Conservation (phyloP, 2,797 vertebrate genomes). For the Eurystomus glaucurus region DNA sequence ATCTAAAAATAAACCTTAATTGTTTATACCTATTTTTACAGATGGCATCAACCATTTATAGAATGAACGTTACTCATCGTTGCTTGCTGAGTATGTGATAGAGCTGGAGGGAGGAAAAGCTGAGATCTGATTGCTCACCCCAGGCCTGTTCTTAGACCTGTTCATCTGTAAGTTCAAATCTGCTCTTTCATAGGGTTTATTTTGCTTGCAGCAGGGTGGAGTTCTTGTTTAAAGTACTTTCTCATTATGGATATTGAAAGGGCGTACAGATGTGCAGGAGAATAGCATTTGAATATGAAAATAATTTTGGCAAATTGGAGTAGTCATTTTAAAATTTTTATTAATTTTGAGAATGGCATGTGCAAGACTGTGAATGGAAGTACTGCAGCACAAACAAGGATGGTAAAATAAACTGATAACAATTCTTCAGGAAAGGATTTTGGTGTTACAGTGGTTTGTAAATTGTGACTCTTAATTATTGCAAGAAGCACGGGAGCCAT, state of each 20-base stretch:
- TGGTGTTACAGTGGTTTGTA: neutral
- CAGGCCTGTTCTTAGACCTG: neutral
- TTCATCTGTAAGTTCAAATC: neutral
- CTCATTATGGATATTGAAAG: neutral
- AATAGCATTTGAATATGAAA: neutral
- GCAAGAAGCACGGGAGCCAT: neutral
- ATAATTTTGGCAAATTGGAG: neutral
- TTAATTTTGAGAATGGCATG: neutral
- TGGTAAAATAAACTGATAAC: neutral
- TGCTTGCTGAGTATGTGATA: neutral
- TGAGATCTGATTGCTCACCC: neutral
- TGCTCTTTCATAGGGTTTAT: neutral
- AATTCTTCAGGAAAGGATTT: neutral
- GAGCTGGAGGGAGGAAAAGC: neutral
- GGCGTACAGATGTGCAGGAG: neutral
- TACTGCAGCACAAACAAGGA: neutral
- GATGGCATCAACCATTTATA: neutral
- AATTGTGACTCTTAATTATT: neutral
- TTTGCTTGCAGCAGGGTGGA: neutral
- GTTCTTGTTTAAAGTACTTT: neutral
- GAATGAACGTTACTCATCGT: neutral
- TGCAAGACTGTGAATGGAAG: neutral
- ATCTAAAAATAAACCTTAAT: neutral
- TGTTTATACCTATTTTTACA: neutral
- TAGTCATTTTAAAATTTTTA: neutral